Evolutionary conservation across 2,797 vertebrate species (phyloP), one percentile per base, ranked within the genome.

Genomic region (Alauda arvensis): DNA sequence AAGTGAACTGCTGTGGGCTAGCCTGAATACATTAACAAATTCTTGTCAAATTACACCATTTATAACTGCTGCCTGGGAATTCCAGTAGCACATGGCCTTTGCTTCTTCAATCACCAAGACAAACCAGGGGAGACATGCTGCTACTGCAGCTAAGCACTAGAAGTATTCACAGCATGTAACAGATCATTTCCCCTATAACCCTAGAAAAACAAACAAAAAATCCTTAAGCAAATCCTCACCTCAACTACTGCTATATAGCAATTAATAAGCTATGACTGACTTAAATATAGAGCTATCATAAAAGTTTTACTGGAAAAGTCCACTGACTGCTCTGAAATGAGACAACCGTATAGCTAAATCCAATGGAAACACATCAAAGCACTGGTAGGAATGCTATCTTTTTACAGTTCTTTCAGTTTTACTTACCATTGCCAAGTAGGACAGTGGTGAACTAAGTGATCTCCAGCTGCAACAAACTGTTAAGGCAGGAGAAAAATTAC

Each of bases 351-450:
- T 0, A 68, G 46, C 9, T 74, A 57, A 15, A 88, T 43, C 45
- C 12, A 70, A 20, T 1, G 4, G 20, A 70, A 78, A 77, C 25
- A 45, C 6, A 42, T 5, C 11, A 37, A 91, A 75, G 37, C 49
- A 57, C 1, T 37, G 11, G 21, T 1, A 83, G 19, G 18, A 56
- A 57, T 82, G 14, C 28, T 48, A 76, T 16, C 29, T 85, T 83
- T 60, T 29, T 65, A 9, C 8, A 65, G 8, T 55, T 84, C 33
- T 67, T 77, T 71, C 40, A 12, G 46, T 77, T 83, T 83, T 76
- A 96, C 98, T 98, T 97, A 98, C 99, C 99, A 99, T 98, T 99
- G 99, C 99, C 99, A 99, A 74, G 99, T 99, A 74, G 99, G 99
- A 93, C 99, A 99, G 95, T 99, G 99, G 94, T 99, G 99, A 91